Evolutionary conservation across 2,888 invertebrate genomes (phyloP).

Genomic region (Platycheirus rosarum): DNA sequence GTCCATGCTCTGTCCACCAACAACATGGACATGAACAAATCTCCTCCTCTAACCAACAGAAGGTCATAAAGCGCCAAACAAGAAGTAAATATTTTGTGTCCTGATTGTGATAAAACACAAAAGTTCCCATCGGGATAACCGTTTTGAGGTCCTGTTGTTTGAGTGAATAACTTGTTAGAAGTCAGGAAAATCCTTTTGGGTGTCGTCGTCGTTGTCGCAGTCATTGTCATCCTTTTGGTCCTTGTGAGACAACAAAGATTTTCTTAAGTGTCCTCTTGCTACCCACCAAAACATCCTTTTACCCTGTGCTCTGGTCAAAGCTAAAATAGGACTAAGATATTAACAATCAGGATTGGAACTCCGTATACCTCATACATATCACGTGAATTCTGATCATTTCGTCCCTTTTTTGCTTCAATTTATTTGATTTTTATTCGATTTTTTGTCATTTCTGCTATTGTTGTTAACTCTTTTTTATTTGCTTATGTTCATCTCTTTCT

Average conservation of each 20-base stretch:
- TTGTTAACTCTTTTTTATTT: constrained; percentile 66
- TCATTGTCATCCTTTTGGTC: constrained; percentile 1
- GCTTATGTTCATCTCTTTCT: not conserved
- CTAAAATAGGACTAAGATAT: constrained; percentile 45
- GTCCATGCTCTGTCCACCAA: constrained; percentile 12
- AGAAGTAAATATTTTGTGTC: constrained; percentile 59
- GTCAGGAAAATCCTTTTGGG: constrained; percentile 69
- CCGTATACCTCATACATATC: constrained; percentile 18
- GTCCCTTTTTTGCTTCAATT: constrained; percentile 28
- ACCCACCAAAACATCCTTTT: constrained; percentile 45
- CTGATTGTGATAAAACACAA: constrained; percentile 53
- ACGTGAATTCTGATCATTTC: constrained; percentile 35
- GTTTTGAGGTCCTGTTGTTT: constrained; percentile 55
- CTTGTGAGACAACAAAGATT: constrained; percentile 36
- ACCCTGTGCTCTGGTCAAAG: not conserved
- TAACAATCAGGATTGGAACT: constrained; percentile 55
- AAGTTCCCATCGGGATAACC: constrained; percentile 66
- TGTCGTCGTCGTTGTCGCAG: constrained; percentile 41
- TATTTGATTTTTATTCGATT: constrained; percentile 63
- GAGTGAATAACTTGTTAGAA: constrained; percentile 62
- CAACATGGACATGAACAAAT: not conserved
- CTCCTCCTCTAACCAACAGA: constrained; percentile 26
- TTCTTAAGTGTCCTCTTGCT: constrained; percentile 68
- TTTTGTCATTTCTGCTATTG: constrained; percentile 22
- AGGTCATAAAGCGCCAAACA: constrained; percentile 48